These are phyloP conservation scores for Progne subis DNA, from an alignment of 2,113 vertebrate species.

Conservation along the genomic window DNA sequence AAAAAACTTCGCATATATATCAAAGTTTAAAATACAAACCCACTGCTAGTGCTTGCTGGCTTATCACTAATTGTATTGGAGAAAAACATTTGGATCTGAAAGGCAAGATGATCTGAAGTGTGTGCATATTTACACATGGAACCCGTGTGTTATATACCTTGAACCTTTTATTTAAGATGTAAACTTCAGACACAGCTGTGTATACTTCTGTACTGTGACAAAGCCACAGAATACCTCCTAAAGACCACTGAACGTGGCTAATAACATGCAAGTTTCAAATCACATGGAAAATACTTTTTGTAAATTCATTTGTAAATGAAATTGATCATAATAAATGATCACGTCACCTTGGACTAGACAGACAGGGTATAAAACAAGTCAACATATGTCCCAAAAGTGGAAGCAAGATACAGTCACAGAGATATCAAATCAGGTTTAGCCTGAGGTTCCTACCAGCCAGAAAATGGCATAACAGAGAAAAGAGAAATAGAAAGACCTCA, in stretches of 20 bases:
- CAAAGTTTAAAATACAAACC: not conserved
- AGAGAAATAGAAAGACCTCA: not conserved
- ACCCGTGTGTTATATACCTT: not conserved
- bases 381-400: not conserved
- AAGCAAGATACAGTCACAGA: not conserved
- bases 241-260: not conserved
- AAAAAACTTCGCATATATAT: not conserved
- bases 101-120: not conserved
- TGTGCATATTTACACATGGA: not conserved
- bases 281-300: not conserved
- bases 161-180: not conserved
- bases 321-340: not conserved
- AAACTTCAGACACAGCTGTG: not conserved
- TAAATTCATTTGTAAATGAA: not conserved
- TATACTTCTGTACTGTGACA: not conserved
- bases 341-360: not conserved
- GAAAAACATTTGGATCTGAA: not conserved
- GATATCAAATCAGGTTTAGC: not conserved
- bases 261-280: not conserved
- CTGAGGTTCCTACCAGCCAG: not conserved
- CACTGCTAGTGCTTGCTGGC: not conserved
- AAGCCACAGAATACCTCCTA: not conserved
- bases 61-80: not conserved
- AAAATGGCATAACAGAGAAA: not conserved
- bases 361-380: not conserved